Conservation (phyloP, 2,888 invertebrate genomes). For the Drosophila nr. medialis region DNA sequence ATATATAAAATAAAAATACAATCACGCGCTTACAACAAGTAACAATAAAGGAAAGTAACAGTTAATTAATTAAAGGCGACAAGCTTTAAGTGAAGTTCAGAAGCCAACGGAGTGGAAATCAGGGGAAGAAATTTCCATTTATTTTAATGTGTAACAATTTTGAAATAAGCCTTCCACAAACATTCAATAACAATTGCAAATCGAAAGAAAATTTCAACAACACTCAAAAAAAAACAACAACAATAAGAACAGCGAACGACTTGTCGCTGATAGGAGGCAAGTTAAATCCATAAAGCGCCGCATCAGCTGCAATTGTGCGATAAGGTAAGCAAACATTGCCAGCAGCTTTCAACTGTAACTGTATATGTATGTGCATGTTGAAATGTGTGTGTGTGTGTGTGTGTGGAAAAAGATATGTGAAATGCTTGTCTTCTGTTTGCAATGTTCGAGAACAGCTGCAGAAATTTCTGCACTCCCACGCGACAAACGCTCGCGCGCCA, state of each 20-base stretch:
- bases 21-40: not conserved
- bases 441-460: slow-evolving; percentile 70
- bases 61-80: slow-evolving; percentile 10
- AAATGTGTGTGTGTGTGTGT: not conserved
- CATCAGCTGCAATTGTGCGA: slow-evolving; percentile 75
- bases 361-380: slow-evolving; percentile 3
- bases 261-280: slow-evolving; percentile 58
- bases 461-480: slow-evolving; percentile 66
- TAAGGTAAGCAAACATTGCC: slow-evolving; percentile 69
- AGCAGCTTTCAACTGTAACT: slow-evolving; percentile 3
- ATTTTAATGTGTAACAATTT: slow-evolving; percentile 54
- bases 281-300: slow-evolving; percentile 53
- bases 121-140: slow-evolving; percentile 16
- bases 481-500: slow-evolving; percentile 56
- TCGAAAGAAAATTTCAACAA: slow-evolving; percentile 28
- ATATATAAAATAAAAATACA: slow-evolving; percentile 1
- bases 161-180: slow-evolving; percentile 27
- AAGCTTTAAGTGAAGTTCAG: slow-evolving; percentile 19
- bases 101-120: slow-evolving; percentile 20
- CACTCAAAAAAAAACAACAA: slow-evolving; percentile 43
- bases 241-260: slow-evolving; percentile 40
- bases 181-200: slow-evolving; percentile 24
- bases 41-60: not conserved
- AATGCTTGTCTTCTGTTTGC: slow-evolving; percentile 11
- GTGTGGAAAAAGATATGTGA: not conserved